Evolutionary conservation across 2,113 vertebrate genomes (phyloP).

Genomic region (Pao palembangensis): DNA sequence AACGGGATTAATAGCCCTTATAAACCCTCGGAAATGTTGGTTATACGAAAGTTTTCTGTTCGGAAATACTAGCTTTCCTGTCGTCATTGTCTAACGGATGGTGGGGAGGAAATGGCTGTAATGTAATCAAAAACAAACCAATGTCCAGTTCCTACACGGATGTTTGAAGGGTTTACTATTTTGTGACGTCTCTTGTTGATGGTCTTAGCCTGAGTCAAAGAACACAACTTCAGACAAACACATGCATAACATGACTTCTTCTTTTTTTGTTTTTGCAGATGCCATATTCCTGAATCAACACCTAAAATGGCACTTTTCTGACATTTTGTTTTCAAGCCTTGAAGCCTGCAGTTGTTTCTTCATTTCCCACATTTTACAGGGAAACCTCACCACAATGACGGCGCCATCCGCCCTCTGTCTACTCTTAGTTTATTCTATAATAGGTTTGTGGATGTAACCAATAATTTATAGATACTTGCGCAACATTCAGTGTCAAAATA

Average conservation of each 20-base stretch:
- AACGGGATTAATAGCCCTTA: fast-evolving
- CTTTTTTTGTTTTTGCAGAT: slow-evolving; percentile 36
- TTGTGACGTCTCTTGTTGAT: not conserved
- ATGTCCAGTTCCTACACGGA: not conserved
- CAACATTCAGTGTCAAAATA: not conserved
- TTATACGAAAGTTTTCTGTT: not conserved
- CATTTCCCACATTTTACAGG: slow-evolving; percentile 13
- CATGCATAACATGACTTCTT: not conserved
- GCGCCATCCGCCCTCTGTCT: slow-evolving; percentile 30
- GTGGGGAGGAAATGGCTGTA: slow-evolving; percentile 36
- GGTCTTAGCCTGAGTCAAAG: not conserved
- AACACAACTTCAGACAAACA: too few relatives aligned
- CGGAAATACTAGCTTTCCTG: slow-evolving; percentile 23
- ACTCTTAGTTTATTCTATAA: slow-evolving; percentile 49
- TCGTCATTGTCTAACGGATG: slow-evolving; percentile 45
- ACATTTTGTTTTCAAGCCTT: slow-evolving; percentile 10
- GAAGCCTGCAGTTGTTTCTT: slow-evolving; percentile 18
- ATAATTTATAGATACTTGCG: not conserved
- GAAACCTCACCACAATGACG: slow-evolving; percentile 51
- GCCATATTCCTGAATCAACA: slow-evolving; percentile 47
- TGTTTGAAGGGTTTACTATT: not conserved
- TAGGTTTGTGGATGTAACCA: slow-evolving; percentile 45
- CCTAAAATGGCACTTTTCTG: slow-evolving; percentile 51
- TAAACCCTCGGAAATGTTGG: not conserved
- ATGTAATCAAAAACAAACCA: slow-evolving; percentile 16